Evolutionary conservation across 2,888 invertebrate species (phyloP).

Genomic region (Norana najaformis): DNA sequence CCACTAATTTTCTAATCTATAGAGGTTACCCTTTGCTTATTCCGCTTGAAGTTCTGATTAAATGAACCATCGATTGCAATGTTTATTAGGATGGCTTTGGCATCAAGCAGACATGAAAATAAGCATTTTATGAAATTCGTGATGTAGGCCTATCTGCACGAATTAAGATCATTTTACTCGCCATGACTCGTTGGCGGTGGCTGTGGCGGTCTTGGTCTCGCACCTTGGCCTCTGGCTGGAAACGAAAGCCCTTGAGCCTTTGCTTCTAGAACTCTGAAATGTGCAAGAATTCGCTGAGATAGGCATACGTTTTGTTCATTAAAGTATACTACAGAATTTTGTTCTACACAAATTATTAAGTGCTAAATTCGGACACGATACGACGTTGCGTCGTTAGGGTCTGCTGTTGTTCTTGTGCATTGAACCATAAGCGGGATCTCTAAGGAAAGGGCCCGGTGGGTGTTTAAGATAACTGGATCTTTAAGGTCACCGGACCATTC

Average conservation of each 20-base stretch:
- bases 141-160: neutral
- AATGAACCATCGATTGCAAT: neutral
- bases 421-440: too few species aligned
- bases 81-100: neutral
- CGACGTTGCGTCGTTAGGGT: too few species aligned
- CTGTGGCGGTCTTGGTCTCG: neutral
- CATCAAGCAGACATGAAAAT: neutral
- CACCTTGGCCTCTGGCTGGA: too few species aligned
- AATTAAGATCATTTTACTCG: neutral
- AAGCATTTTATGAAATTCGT: neutral
- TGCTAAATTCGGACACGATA: neutral
- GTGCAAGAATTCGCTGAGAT: neutral
- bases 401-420: too few species aligned
- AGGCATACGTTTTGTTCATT: neutral
- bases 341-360: neutral
- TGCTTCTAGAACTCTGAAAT: neutral
- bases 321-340: neutral
- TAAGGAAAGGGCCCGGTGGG: too few species aligned
- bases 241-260: neutral
- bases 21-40: neutral
- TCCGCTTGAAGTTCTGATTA: neutral
- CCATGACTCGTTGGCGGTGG: neutral
- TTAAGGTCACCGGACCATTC: too few species aligned
- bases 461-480: too few species aligned
- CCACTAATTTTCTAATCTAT: neutral